phyloP scores from a whole-genome alignment of 2,888 invertebrate genomes.

The Yponomeuta malinellus region DNA sequence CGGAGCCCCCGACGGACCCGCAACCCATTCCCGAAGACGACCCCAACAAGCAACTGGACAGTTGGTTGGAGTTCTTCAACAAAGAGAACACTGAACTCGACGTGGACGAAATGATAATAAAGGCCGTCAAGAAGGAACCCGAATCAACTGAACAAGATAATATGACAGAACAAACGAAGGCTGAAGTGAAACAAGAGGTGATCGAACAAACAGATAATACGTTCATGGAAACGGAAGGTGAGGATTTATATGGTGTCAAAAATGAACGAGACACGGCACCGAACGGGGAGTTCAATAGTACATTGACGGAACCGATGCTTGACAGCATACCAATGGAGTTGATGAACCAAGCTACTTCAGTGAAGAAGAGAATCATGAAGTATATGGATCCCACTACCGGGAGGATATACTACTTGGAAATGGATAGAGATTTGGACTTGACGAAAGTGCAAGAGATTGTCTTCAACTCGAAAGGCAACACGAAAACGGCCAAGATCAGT shows the following conservation, averaged over 20 bases:
- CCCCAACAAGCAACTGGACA: conserved; percentile 31
- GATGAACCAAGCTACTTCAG: conserved; percentile 33
- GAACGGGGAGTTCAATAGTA: neutral
- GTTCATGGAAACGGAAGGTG: neutral
- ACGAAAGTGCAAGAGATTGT: conserved; percentile 63
- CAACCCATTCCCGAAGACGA: conserved; percentile 15
- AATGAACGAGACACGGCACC: neutral
- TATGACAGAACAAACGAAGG: neutral
- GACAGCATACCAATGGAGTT: conserved; percentile 38
- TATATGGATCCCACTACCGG: conserved; percentile 62
- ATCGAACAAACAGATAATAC: neutral
- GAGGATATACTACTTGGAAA: conserved; percentile 63
- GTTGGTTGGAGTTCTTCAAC: conserved; percentile 62
- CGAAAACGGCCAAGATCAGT: conserved; percentile 51
- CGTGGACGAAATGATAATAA: conserved; percentile 56
- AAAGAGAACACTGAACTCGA: conserved; percentile 52
- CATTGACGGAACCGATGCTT: neutral
- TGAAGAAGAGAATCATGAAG: conserved; percentile 58
- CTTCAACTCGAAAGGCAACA: conserved; percentile 42
- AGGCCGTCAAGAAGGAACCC: conserved; percentile 38
- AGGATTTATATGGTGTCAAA: too few relatives aligned
- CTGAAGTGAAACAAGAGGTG: neutral
- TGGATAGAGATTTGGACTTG: conserved; percentile 55
- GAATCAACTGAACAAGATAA: conserved; percentile 8
- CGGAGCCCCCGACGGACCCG: conserved; percentile 12